Evolutionary conservation across 2,113 vertebrate species (phyloP).

Genomic region (Chlorodrepanis virens): DNA sequence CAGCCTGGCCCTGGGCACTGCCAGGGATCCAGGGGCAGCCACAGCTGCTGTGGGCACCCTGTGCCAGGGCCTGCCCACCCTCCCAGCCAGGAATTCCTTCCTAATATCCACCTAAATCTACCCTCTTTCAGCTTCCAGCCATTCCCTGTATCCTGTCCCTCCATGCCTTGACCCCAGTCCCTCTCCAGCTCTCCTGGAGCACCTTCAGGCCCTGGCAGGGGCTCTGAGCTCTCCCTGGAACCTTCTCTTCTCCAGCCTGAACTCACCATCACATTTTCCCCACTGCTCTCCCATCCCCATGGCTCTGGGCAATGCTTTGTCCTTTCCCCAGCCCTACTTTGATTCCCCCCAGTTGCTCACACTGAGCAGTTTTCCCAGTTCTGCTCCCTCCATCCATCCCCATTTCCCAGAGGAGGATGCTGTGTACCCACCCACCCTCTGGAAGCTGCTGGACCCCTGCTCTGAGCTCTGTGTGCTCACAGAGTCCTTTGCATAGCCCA

Average conservation of each 20-base stretch:
- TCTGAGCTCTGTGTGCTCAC: not conserved
- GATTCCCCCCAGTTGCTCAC: not conserved
- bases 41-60: not conserved
- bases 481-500: fast-evolving
- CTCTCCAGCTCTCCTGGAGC: not conserved
- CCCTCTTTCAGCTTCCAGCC: not conserved
- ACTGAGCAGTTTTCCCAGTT: no score
- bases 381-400: no score
- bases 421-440: not conserved
- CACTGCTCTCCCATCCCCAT: fast-evolving
- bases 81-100: not conserved
- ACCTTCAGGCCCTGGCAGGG: fast-evolving
- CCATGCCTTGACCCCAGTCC: fast-evolving
- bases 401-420: not conserved
- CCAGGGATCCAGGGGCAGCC: not conserved
- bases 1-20: not conserved
- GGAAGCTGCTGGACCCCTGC: not conserved
- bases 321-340: not conserved
- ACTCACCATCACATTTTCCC: not conserved
- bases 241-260: not conserved
- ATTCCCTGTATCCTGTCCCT: not conserved
- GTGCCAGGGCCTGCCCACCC: not conserved
- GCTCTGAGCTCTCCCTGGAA: fast-evolving
- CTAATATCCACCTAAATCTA: not conserved
- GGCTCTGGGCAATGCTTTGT: not conserved